These are phyloP conservation scores for Noturus placidus DNA, from an alignment of 2,113 vertebrate genomes.

Conservation along the genomic window DNA sequence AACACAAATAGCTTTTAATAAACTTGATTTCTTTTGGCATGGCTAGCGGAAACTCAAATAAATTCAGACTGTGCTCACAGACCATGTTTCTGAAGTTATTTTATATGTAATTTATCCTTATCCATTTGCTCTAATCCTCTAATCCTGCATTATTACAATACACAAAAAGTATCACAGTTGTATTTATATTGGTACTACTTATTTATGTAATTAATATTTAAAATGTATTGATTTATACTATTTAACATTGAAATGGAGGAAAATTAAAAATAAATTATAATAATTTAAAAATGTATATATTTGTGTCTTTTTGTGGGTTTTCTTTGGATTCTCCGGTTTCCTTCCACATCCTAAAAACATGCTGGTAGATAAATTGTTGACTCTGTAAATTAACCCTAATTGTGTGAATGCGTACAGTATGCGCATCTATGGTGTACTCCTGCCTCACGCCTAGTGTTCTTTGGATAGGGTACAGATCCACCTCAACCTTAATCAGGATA, in stretches of 20 bases:
- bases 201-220: background rate
- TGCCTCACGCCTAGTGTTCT: background rate
- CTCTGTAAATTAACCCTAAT: background rate
- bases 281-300: background rate
- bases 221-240: background rate
- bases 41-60: background rate
- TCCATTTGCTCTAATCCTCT: background rate
- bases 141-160: background rate
- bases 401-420: background rate
- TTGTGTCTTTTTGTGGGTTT: background rate
- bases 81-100: background rate
- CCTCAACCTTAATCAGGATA: background rate
- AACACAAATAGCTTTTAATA: background rate
- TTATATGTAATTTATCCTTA: background rate
- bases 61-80: background rate
- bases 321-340: background rate
- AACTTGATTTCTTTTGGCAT: background rate
- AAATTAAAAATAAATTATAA: background rate
- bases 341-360: background rate
- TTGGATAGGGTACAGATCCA: background rate
- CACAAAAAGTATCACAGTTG: background rate
- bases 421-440: background rate
- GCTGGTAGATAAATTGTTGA: background rate
- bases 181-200: background rate
- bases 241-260: background rate